Evolutionary conservation across 2,113 vertebrate genomes (phyloP).

Genomic region (Nannobrachium achirus): DNA sequence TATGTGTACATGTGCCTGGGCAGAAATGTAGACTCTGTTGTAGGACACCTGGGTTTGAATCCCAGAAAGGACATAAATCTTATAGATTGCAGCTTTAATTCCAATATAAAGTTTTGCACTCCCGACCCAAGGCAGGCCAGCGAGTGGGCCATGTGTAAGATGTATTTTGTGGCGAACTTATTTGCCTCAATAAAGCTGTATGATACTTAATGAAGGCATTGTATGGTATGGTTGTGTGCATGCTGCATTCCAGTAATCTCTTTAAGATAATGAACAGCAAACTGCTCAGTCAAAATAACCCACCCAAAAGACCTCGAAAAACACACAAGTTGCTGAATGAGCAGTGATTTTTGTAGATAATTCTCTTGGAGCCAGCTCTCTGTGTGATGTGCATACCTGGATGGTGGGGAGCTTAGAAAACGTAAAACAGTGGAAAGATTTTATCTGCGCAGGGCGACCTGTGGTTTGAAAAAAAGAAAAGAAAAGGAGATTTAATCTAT

Average conservation of each 20-base stretch:
- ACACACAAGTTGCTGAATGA: background rate
- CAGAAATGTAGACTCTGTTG: too few relatives aligned
- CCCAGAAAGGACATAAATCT: too few relatives aligned
- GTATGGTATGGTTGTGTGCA: background rate
- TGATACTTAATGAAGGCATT: background rate
- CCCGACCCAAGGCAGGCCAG: too few relatives aligned
- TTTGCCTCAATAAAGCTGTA: background rate
- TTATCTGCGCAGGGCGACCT: constrained; percentile 23
- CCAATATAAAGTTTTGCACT: too few relatives aligned
- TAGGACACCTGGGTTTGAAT: too few relatives aligned
- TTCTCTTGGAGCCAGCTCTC: constrained; percentile 19
- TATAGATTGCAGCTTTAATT: too few relatives aligned
- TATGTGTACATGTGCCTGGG: too few relatives aligned
- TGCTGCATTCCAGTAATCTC: background rate
- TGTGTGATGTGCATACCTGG: constrained; percentile 38
- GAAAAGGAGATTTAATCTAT: constrained; percentile 8
- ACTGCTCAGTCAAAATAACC: background rate
- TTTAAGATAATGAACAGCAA: background rate
- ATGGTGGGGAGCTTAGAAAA: constrained; percentile 24
- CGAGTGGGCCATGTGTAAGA: too few relatives aligned
- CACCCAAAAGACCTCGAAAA: background rate
- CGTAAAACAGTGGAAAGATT: constrained; percentile 39
- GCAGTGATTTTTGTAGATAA: constrained; percentile 11
- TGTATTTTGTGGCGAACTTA: too few relatives aligned
- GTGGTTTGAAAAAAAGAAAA: constrained; percentile 32